A percentile compares a stretch with the other conserved stretches of the same genome.
Evolutionary conservation across 2,113 vertebrate genomes (phyloP).

Genomic region (Catharus bicknelli): DNA sequence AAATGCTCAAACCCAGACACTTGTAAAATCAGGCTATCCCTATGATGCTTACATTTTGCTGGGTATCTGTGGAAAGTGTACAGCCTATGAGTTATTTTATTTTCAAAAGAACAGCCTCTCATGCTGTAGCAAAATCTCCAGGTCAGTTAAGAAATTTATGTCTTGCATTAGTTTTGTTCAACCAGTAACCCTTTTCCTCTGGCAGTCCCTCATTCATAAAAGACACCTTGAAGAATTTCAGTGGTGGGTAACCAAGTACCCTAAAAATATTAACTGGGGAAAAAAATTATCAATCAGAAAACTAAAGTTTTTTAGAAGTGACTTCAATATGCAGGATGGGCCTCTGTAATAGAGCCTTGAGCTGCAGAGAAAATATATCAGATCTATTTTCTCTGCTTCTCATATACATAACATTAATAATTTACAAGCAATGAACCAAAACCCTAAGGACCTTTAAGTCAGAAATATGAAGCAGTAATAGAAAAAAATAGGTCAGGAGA

Average conservation of each 20-base stretch:
- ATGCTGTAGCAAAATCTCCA: neutral
- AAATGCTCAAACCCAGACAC: neutral
- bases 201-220: neutral
- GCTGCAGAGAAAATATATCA: neutral
- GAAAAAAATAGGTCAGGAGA: conserved; percentile 23
- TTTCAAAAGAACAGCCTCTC: neutral
- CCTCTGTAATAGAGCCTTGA: neutral
- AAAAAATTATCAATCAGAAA: neutral
- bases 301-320: neutral
- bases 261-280: neutral
- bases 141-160: neutral
- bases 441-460: neutral
- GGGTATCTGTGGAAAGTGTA: neutral
- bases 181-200: neutral
- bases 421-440: conserved; percentile 17
- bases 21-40: neutral
- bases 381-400: neutral
- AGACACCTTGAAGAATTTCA: neutral
- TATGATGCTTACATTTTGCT: neutral
- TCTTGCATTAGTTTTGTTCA: neutral
- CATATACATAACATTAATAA: conserved; percentile 16
- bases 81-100: neutral
- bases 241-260: neutral
- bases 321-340: neutral
- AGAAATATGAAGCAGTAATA: neutral